Evolutionary conservation across 2,797 vertebrate species (phyloP), one percentile per base, ranked within the genome.

Genomic region (Chanos chanos): DNA sequence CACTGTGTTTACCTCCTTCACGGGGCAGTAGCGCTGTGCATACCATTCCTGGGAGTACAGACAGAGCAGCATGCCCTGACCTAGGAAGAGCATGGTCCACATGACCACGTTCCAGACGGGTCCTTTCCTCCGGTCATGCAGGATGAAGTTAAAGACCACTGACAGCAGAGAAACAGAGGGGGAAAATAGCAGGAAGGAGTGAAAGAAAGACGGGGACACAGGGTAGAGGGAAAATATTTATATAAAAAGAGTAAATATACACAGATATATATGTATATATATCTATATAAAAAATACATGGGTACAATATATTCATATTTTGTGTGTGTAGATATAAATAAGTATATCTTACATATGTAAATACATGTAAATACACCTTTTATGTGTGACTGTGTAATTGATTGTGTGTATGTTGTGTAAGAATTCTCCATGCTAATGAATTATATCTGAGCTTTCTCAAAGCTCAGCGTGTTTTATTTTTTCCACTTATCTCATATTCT

Each of bases 11-110:
- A 99, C 96, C 59, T 96, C 91, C 67, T 89, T 82, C 3, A 88
- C 41, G 27, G 95, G 92, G 74, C 96, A 99, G 78, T 94, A 91
- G 61, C 81, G 89, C 66, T 90, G 94, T 13, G 96, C 95, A 0
- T 98, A 96, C 95, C 96, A 99, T 85, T 99, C 96, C 76, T 94
- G 95, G 61, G 93, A 97, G 63, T 99, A 99, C 34, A 99, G 88
- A 71, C 93, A 98, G 56, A 97, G 83, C 61, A 99, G 81, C 60
- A 99, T 86, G 1, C 94, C 96, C 1, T 96, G 87, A 45, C 96
- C 96, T 74, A 96, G 81, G 71, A 98, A 98, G 12, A 99, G 89
- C 3, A 93, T 90, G 0, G 92, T 93, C 96, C 95, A 99, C 91
- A 99, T 93, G 79, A 98, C 83, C 58, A 99, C 86, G 0, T 97